Conservation (phyloP, 2,888 invertebrate species). For the Didymodactylos carnosus region DNA sequence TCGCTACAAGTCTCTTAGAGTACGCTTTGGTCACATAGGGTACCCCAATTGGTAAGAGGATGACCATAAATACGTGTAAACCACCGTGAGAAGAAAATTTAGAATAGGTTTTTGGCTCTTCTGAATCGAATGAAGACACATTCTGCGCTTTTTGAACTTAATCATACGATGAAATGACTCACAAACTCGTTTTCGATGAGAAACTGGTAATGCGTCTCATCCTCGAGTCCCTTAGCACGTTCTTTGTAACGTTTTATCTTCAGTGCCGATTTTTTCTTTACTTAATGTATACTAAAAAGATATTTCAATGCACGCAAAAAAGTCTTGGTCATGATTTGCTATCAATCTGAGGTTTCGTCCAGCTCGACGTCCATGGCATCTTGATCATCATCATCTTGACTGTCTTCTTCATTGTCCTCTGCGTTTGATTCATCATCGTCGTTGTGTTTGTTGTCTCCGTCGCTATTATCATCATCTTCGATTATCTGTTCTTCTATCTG, state of each 20-base stretch:
- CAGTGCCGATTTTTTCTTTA: background rate
- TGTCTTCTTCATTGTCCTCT: background rate
- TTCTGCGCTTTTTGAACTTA: background rate
- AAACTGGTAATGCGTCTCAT: background rate
- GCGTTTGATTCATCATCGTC: no score
- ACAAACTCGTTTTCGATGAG: background rate
- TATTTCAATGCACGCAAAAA: background rate
- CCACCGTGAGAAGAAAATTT: no score
- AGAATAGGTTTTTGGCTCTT: background rate
- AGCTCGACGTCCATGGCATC: background rate
- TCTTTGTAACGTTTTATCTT: background rate
- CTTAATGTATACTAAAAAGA: background rate
- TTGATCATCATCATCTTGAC: background rate
- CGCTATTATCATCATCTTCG: background rate
- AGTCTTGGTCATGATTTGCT: background rate
- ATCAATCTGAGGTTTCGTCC: background rate
- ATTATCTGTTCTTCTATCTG: background rate
- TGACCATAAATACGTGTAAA: no score
- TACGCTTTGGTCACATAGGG: no score
- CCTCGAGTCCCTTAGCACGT: background rate
- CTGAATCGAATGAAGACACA: background rate
- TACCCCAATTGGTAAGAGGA: no score
- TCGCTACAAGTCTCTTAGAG: no score
- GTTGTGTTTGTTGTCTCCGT: no score
- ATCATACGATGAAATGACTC: background rate